Base-by-base conservation (phyloP, 2,888 invertebrate species). In the Onchidella celtica region DNA sequence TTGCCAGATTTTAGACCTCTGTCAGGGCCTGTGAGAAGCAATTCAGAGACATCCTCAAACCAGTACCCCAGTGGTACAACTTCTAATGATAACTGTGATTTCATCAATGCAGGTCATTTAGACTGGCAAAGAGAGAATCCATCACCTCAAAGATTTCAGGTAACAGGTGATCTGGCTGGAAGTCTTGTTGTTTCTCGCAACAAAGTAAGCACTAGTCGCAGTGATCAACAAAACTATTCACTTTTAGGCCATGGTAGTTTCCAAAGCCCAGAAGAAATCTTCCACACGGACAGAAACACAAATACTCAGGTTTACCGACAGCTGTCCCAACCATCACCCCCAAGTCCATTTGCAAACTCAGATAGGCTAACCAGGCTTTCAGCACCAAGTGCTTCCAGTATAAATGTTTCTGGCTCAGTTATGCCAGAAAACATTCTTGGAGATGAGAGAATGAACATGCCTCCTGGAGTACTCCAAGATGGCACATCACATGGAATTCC, bases 1-100 rank as follows among this genome's bases (percentile, higher is more conserved):
- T 74, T 73, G 6, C 59, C 83, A 59, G 78, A 79, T 14, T 27
- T 63, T 14, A 59, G 34, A 4, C 61, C 72, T 27, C 3, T 77
- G 27, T 68, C 82, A n/a, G 55, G 38, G 14, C 68, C 73, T 38
- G 0, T 55, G 9, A 21, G n/a, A 40, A 2, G 27, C 1, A 65
- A 47, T 29, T 3, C 24, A 32, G 55, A 76, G 14, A 36, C 55
- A n/a, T 27, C 11, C n/a, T 36, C 47, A n/a, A 66, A 57, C 24
- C 29, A 36, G 14, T 59, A 57, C 27, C 2, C 17, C 36, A 38
- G 34, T 14, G 78, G 69, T 69, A 17, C 69, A 40, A 69, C 21
- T 34, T 24, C 47, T 24, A 65, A 65, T 36, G 36, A 11, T 36
- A 34, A 11, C 2, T 17, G 61, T 61, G 38, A 73, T 59, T 61